These are phyloP conservation scores for Podotricha telesiphe DNA, from an alignment of 2,888 invertebrate genomes.

Conservation along the genomic window DNA sequence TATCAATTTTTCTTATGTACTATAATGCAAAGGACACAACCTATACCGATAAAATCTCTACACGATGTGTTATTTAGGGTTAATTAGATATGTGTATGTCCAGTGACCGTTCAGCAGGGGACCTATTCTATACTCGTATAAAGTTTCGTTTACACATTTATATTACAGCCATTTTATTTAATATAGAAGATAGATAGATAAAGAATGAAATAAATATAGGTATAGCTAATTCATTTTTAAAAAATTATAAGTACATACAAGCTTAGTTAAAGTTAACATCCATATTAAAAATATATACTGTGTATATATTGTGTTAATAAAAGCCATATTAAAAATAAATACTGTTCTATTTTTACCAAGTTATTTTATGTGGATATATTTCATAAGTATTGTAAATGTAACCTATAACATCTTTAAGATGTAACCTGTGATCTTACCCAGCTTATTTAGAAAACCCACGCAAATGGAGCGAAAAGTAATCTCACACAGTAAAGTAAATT, in stretches of 20 bases:
- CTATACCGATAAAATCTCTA: constrained; percentile 51
- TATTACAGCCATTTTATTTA: not conserved
- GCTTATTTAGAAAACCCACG: constrained; percentile 15
- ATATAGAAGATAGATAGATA: no score
- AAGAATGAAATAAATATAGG: no score
- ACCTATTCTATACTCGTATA: constrained; percentile 29
- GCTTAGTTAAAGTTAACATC: no score
- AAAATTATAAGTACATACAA: no score
- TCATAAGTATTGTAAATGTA: not conserved
- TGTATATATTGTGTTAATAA: not conserved
- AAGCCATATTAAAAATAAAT: not conserved
- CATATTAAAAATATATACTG: not conserved
- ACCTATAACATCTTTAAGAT: not conserved
- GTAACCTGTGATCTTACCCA: not conserved
- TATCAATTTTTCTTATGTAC: constrained; percentile 14
- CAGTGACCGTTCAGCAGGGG: constrained; percentile 26
- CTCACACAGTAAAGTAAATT: not conserved
- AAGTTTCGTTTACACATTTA: constrained; percentile 50
- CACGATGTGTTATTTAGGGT: constrained; percentile 67
- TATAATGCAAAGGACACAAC: constrained; percentile 16
- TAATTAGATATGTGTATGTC: constrained; percentile 47
- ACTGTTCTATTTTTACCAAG: not conserved
- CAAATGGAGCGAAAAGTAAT: not conserved
- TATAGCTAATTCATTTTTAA: not conserved
- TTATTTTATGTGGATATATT: not conserved